Base-by-base conservation (phyloP, 2,113 vertebrate genomes). In the Pandion haliaetus region DNA sequence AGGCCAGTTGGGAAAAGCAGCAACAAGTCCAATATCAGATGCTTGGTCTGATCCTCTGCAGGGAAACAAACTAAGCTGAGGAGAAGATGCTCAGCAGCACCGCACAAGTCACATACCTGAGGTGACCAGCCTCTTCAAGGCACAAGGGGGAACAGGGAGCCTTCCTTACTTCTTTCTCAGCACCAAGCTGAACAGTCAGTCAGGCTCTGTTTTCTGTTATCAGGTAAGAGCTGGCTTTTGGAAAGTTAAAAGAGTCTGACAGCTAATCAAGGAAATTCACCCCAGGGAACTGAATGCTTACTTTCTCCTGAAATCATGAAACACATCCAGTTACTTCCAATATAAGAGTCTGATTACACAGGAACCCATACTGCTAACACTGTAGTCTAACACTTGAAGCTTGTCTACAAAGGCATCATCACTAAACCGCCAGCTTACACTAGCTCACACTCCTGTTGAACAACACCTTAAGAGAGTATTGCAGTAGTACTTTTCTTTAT, bases 261-360 rank as follows among this genome's bases (percentile, higher is more conserved):
- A 82, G 36, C 14, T 79, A 59, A 87, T 47, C 57, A 94, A 89
- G 77, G 61, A 93, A 87, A 96, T 34, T 58, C 69, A 40, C 28
- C 59, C 17, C 67, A 55, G 58, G 66, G 40, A 85, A 85, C 9
- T 17, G 17, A 79, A 78, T 28, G 10, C 40, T 79, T 55, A 44
- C 34, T 25, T 82, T 67, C 77, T 71, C 44, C 44, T 92, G 83
- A 89, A 93, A 76, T 63, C 61, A 67, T 3, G 0, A 91, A 90
- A 61, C 18, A 36, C 31, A 57, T 74, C 9, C 65, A 74, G 38
- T 31, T 86, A 32, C n/a, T 78, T 94, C 65, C 21, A 62, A 62
- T 16, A 32, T 3, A 28, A 16, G 52, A 71, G 55, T 34, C 29
- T 0, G 0, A 57, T 72, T 61, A 50, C 0, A 1, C 32, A 71